A percentile compares a stretch with the other conserved stretches of the same genome.
phyloP scores from a whole-genome alignment of 2,888 invertebrate genomes.

The Corbicula japonica region DNA sequence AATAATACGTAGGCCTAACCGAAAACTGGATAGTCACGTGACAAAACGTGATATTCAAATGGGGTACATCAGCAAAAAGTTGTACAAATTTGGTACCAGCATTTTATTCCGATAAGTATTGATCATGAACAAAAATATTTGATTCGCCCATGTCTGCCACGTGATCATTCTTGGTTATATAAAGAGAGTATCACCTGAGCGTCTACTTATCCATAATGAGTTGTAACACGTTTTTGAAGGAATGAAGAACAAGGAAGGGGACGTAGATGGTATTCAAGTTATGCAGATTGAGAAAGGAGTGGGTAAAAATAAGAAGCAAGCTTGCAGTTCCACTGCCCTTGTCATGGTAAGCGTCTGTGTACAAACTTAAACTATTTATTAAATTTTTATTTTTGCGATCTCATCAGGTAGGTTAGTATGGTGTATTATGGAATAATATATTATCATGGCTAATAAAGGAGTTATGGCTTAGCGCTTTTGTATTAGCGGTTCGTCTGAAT shows the following conservation, averaged over 20 bases:
- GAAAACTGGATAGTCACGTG: no score
- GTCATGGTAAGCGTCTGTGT: slow-evolving; percentile 9
- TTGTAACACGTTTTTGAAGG: slow-evolving; percentile 8
- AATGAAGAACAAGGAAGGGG: background rate
- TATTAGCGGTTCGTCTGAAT: no score
- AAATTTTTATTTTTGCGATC: background rate
- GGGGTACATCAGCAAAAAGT: no score
- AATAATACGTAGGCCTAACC: no score
- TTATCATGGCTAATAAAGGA: no score
- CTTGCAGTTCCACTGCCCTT: slow-evolving; percentile 23
- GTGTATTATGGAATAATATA: no score
- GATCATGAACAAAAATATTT: no score
- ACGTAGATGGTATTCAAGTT: slow-evolving; percentile 11
- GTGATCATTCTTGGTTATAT: background rate
- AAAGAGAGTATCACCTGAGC: background rate
- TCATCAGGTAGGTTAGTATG: background rate
- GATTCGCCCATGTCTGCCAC: no score
- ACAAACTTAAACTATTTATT: background rate
- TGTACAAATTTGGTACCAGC: no score
- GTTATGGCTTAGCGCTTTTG: no score
- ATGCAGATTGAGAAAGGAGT: background rate
- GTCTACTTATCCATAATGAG: background rate
- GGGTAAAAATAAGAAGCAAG: slow-evolving; percentile 4
- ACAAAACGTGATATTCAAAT: no score
- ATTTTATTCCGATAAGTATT: no score